Base-by-base conservation (phyloP, 2,888 invertebrate species). In the Nomada hirtipes region DNA sequence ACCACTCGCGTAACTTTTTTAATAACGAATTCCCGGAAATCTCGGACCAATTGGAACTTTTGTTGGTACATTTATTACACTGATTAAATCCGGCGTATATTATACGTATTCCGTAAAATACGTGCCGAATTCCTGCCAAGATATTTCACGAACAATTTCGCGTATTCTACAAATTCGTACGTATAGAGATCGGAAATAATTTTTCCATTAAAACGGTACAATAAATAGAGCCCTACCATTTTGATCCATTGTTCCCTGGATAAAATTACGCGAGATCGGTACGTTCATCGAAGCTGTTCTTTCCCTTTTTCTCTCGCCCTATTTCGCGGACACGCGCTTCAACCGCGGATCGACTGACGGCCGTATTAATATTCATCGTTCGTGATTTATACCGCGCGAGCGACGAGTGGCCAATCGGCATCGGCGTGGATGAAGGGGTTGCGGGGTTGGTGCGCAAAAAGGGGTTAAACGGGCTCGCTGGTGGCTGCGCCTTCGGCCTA, bases 321-420 rank as follows among this genome's bases (percentile, higher is more conserved):
- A 47, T 47, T 64, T 65, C 55, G 23, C 18, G 29, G 15, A 23
- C 60, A 26, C 26, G 26, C 11, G 26, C 57, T 67, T 47, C 57
- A 44, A 4, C 15, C 50, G 36, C 44, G 59, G 53, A 73, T 69
- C 59, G 64, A 59, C 42, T 23, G 52, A 2, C 57, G 9, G 4
- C 13, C 13, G 9, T 42, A 73, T 81, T 82, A 81, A 83, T 83
- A 81, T 83, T 77, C 82, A 83, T 83, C 71, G 74, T 59, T 53
- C 36, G 70, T 63, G 61, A 77, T 74, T 83, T 83, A 82, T 83
- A 77, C 83, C 65, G 52, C 69, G 57, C 72, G 60, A 69, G 47
- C 64, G 65, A 55, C 71, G 80, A 75, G 75, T 68, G 82, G 70
- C 26, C 70, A 73, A 83, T 83, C 79, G 74, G 13, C n/a, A 42